phyloP scores from a whole-genome alignment of 2,797 vertebrate genomes.

The Hyperoplus immaculatus region DNA sequence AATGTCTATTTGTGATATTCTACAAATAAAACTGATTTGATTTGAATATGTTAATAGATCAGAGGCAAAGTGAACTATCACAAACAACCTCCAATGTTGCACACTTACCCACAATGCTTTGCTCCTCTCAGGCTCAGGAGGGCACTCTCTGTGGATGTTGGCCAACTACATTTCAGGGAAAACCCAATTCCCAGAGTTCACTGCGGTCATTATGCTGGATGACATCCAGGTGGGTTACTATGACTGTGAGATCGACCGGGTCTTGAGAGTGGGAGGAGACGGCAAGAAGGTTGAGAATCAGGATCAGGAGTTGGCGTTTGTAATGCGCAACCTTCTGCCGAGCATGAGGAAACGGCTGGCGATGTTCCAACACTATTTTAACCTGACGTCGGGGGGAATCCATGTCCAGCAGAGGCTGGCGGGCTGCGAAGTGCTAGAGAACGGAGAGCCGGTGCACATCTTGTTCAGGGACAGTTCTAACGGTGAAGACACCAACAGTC shows the following conservation, averaged over 20 bases:
- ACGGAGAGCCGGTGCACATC: no score
- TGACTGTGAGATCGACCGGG: not conserved
- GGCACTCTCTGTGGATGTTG: no score
- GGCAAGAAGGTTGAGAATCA: not conserved
- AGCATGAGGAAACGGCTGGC: not conserved
- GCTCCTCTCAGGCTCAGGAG: no score
- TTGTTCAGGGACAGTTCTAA: not conserved
- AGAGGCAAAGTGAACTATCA: no score
- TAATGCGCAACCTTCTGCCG: not conserved
- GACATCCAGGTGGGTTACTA: not conserved
- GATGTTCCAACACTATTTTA: not conserved
- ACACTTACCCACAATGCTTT: no score
- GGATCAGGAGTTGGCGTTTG: not conserved
- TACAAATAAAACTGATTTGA: no score
- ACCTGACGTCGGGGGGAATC: not conserved
- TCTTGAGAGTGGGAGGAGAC: not conserved
- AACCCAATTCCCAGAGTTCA: not conserved
- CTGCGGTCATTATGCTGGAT: not conserved
- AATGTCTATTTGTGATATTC: no score
- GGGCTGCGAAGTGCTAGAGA: no score
- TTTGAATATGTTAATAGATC: no score
- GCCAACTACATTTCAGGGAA: slow-evolving; percentile 9
- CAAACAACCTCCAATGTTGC: no score
- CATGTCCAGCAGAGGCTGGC: no score
- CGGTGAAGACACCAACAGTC: not conserved